A percentile compares a stretch with the other conserved stretches of the same genome.
Conservation (phyloP, 2,113 vertebrate species). For the Uria aalge region DNA sequence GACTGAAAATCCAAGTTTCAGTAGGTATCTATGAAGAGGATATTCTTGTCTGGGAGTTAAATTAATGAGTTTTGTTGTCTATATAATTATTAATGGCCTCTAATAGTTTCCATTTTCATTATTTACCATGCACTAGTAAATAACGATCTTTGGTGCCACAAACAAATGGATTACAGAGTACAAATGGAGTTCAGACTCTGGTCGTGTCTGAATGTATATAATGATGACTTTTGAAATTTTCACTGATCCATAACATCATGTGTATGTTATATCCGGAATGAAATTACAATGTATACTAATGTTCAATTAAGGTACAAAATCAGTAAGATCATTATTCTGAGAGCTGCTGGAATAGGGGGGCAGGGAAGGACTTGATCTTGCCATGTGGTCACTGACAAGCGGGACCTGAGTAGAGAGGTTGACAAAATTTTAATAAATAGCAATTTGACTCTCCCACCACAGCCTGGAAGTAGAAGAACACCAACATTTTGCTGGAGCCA, state of each 20-base stretch:
- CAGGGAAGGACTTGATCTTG: not conserved
- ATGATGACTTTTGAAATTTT: not conserved
- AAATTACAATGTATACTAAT: not conserved
- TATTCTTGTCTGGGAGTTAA: not conserved
- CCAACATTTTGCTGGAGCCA: not conserved
- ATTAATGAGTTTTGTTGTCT: not conserved
- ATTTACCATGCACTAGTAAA: not conserved
- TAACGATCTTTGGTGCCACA: not conserved
- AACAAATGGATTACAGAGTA: not conserved
- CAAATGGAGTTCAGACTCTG: not conserved
- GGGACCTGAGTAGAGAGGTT: not conserved
- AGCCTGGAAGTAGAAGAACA: not conserved
- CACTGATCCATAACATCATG: not conserved
- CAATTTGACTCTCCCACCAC: not conserved
- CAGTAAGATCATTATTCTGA: not conserved
- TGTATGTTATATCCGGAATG: not conserved
- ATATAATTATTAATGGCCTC: not conserved
- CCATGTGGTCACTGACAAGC: not conserved
- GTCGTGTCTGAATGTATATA: not conserved
- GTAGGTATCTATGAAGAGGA: not conserved
- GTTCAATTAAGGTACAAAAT: not conserved
- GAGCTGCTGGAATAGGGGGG: not conserved
- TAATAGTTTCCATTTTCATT: not conserved
- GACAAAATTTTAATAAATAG: not conserved
- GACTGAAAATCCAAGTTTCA: not conserved